These are phyloP conservation scores for Chironomus tepperi DNA, from an alignment of 1,140 invertebrate species.

Conservation along the genomic window DNA sequence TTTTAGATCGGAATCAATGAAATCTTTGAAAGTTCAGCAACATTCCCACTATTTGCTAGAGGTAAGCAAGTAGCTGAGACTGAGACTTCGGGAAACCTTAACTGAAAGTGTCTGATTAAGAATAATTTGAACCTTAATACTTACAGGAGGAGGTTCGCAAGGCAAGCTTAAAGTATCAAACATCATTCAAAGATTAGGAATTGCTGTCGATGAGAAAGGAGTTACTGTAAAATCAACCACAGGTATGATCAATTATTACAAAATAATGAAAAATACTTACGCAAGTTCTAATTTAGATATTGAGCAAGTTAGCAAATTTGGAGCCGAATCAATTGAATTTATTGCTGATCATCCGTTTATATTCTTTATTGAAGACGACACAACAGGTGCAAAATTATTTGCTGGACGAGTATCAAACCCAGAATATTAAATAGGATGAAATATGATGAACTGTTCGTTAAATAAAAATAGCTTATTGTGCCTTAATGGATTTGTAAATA, in stretches of 20 bases:
- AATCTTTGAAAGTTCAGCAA: slow-evolving; percentile 59
- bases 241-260: too few species aligned
- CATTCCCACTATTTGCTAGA: slow-evolving; percentile 53
- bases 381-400: slow-evolving; percentile 58
- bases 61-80: slow-evolving; percentile 40
- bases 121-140: neutral
- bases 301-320: slow-evolving; percentile 61
- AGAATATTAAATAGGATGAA: neutral
- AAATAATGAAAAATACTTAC: too few species aligned
- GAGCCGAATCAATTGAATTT: slow-evolving; percentile 48
- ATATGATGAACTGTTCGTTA: too few species aligned
- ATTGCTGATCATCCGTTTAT: slow-evolving; percentile 64
- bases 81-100: slow-evolving; percentile 26
- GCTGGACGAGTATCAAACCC: slow-evolving; percentile 61
- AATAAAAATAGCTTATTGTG: too few species aligned
- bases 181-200: slow-evolving; percentile 70
- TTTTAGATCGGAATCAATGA: slow-evolving; percentile 57
- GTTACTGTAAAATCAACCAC: slow-evolving; percentile 67
- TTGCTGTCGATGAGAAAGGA: slow-evolving; percentile 77
- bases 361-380: slow-evolving; percentile 71
- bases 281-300: too few species aligned
- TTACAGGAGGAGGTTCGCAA: neutral
- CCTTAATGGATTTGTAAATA: too few species aligned
- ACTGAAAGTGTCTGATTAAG: too few species aligned
- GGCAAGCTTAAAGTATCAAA: slow-evolving; percentile 53